phyloP scores from a whole-genome alignment of 2,797 vertebrate genomes.

The Schizopygopsis pylzovi region DNA sequence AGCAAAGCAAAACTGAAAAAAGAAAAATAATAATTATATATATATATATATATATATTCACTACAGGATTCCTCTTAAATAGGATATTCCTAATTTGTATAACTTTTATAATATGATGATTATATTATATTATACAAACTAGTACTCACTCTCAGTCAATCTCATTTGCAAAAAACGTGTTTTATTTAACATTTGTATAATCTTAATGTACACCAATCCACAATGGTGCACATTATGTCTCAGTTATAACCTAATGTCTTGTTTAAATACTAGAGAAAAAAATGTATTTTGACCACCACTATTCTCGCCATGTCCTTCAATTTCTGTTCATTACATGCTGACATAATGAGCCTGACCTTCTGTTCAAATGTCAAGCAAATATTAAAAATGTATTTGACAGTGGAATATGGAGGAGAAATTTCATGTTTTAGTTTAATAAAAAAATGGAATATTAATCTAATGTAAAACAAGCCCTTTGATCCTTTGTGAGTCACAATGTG shows the following conservation, averaged over 20 bases:
- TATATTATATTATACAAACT: neutral
- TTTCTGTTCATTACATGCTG: constrained; percentile 34
- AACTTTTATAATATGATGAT: neutral
- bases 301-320: constrained; percentile 21
- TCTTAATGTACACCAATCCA: neutral
- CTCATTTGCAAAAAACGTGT: neutral
- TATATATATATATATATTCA: neutral
- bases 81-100: neutral
- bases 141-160: neutral
- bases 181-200: too few relatives aligned
- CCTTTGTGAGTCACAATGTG: neutral
- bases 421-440: constrained; percentile 36
- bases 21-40: too few relatives aligned
- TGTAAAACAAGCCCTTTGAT: constrained; percentile 31
- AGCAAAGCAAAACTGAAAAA: too few relatives aligned
- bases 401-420: constrained; percentile 20
- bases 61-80: neutral
- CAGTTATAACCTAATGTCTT: neutral
- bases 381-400: constrained; percentile 48
- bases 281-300: neutral
- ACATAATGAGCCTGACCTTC: constrained; percentile 45
- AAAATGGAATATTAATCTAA: constrained; percentile 28
- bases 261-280: neutral
- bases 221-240: neutral
- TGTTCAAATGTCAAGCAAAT: constrained; percentile 51